These are phyloP conservation scores for Gymnoscelis rufifasciata DNA, from an alignment of 2,888 invertebrate genomes.

Conservation along the genomic window DNA sequence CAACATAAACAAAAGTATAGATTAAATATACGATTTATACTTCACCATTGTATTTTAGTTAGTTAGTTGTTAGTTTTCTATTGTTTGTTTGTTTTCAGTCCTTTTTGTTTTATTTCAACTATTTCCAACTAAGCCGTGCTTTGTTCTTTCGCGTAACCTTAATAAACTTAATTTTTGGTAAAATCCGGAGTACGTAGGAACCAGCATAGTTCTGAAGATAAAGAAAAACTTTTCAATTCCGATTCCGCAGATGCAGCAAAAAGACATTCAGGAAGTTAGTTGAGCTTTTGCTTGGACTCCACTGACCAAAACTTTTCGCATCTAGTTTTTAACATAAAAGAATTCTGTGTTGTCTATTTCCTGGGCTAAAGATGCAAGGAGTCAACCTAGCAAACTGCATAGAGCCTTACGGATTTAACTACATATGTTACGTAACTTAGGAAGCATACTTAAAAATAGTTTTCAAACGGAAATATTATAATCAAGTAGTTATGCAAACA, in stretches of 20 bases:
- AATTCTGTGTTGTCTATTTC: slow-evolving; percentile 32
- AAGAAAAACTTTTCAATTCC: slow-evolving; percentile 62
- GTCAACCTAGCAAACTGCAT: not conserved
- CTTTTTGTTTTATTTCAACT: not conserved
- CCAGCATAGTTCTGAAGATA: slow-evolving; percentile 45
- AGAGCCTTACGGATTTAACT: too few relatives aligned
- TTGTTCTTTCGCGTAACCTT: too few relatives aligned
- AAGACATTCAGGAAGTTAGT: slow-evolving; percentile 48
- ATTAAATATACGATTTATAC: too few relatives aligned
- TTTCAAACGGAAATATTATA: too few relatives aligned
- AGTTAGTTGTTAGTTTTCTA: too few relatives aligned
- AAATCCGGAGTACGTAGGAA: not conserved
- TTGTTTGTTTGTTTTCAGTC: too few relatives aligned
- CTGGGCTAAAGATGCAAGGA: slow-evolving; percentile 11
- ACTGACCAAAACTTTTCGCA: slow-evolving; percentile 31
- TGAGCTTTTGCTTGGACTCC: slow-evolving; percentile 37
- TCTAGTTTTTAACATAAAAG: slow-evolving; percentile 39
- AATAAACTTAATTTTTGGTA: not conserved
- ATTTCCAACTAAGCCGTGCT: not conserved
- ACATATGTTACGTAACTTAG: too few relatives aligned
- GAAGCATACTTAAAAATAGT: too few relatives aligned
- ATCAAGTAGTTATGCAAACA: too few relatives aligned
- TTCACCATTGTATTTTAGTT: too few relatives aligned
- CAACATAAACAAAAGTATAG: too few relatives aligned
- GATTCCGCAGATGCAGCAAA: slow-evolving; percentile 60